Evolutionary conservation across 1,140 invertebrate species (phyloP).

Genomic region (Drosophila tropicalis): DNA sequence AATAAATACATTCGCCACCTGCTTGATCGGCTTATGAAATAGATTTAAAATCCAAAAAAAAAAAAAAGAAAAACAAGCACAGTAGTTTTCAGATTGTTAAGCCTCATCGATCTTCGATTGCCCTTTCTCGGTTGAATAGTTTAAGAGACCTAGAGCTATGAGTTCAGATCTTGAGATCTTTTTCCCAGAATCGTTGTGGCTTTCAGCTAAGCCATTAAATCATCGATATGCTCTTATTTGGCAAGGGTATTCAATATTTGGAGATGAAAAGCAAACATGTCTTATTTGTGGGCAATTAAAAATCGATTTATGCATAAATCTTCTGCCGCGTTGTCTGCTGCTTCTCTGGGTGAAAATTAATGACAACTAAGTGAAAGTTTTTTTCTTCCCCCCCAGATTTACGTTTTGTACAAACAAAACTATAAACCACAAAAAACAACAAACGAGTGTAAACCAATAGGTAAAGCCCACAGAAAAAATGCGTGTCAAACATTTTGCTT

Average conservation of each 20-base stretch:
- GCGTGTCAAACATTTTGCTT: conserved; percentile 55
- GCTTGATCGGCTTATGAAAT: conserved; percentile 57
- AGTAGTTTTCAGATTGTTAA: too few relatives aligned
- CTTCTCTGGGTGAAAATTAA: conserved; percentile 65
- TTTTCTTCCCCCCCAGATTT: conserved; percentile 27
- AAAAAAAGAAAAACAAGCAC: background rate
- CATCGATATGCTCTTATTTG: background rate
- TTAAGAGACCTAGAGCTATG: too few relatives aligned
- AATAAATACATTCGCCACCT: conserved; percentile 44
- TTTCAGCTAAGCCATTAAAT: background rate
- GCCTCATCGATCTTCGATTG: too few relatives aligned
- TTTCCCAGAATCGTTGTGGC: too few relatives aligned
- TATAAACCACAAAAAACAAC: conserved; percentile 1
- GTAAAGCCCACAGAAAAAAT: conserved; percentile 42
- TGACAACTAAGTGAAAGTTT: conserved; percentile 72
- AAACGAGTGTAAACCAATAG: conserved; percentile 50
- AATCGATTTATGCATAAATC: conserved; percentile 67
- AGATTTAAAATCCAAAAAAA: conserved; percentile 11
- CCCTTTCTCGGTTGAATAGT: too few relatives aligned
- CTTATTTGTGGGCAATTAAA: conserved; percentile 67
- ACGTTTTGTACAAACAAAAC: conserved; percentile 30
- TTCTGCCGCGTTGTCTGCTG: conserved; percentile 10
- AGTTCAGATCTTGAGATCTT: too few relatives aligned
- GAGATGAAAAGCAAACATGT: conserved; percentile 15
- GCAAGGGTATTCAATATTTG: background rate